Conservation (phyloP, 2,888 invertebrate species). For the Muschampia plurimacula region DNA sequence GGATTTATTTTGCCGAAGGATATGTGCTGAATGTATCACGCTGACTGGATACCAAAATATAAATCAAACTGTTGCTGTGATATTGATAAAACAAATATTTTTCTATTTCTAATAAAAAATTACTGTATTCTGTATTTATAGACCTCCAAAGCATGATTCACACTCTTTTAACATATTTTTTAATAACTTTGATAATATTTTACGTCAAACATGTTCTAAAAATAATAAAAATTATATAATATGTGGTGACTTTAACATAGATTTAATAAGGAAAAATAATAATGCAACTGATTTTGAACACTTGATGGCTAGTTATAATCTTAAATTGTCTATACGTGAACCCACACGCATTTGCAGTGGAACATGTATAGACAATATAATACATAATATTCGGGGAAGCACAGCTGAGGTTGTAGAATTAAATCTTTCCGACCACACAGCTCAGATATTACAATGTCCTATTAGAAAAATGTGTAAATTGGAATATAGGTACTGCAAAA, state of each 20-base stretch:
- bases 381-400: not conserved
- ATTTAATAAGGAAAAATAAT: not conserved
- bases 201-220: not conserved
- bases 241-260: not conserved
- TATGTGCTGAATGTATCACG: too few relatives aligned
- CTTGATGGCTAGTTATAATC: not conserved
- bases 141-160: not conserved
- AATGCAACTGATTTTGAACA: not conserved
- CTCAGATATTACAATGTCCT: not conserved
- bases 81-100: too few relatives aligned
- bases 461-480: not conserved
- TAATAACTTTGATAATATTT: not conserved
- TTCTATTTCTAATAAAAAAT: not conserved
- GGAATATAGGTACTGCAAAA: not conserved
- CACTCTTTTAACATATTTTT: not conserved
- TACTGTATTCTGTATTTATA: not conserved
- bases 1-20: too few relatives aligned
- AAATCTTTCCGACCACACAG: not conserved
- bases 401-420: not conserved
- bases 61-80: too few relatives aligned
- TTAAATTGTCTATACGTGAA: not conserved
- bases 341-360: not conserved
- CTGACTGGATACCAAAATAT: too few relatives aligned
- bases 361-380: not conserved
- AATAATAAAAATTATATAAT: not conserved